Conservation (phyloP, 2,797 vertebrate genomes). For the Balearica regulorum region DNA sequence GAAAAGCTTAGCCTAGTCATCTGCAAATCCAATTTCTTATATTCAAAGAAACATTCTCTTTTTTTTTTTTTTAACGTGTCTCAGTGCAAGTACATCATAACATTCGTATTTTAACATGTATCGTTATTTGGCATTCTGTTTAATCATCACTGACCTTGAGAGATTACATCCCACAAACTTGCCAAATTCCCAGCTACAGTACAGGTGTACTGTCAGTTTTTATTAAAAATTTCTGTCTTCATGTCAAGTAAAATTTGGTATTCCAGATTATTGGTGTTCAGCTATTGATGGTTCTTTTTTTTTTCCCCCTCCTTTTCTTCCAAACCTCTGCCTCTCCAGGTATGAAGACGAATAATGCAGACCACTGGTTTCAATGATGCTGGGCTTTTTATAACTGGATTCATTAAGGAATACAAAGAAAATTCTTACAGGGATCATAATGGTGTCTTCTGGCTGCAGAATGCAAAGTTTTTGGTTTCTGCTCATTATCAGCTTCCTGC, state of each 20-base stretch:
- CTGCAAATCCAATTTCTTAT: not conserved
- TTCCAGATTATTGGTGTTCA: not conserved
- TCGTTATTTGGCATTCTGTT: not conserved
- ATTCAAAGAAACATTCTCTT: not conserved
- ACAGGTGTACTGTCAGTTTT: not conserved
- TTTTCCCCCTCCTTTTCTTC: conserved; percentile 34
- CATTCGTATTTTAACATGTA: not conserved
- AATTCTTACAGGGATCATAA: conserved; percentile 84
- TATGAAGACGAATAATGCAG: conserved; percentile 89
- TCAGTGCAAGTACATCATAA: not conserved
- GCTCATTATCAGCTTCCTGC: conserved; percentile 90
- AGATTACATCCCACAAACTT: not conserved
- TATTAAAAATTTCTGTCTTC: not conserved
- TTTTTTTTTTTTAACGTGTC: not conserved
- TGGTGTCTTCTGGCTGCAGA: conserved; percentile 94
- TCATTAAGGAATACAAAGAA: conserved; percentile 86
- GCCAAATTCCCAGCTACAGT: not conserved
- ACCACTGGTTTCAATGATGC: conserved; percentile 82
- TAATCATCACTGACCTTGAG: not conserved
- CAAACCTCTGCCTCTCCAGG: conserved; percentile 75
- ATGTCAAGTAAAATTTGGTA: not conserved
- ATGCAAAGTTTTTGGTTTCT: conserved; percentile 93
- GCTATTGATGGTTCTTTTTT: conserved; percentile 51
- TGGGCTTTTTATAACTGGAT: conserved; percentile 88
- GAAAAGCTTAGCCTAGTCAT: not conserved